Percentiles rank a stretch among this genome's conserved stretches.
These are phyloP conservation scores for Cerastoderma edule DNA, from an alignment of 2,888 invertebrate species.

Conservation along the genomic window DNA sequence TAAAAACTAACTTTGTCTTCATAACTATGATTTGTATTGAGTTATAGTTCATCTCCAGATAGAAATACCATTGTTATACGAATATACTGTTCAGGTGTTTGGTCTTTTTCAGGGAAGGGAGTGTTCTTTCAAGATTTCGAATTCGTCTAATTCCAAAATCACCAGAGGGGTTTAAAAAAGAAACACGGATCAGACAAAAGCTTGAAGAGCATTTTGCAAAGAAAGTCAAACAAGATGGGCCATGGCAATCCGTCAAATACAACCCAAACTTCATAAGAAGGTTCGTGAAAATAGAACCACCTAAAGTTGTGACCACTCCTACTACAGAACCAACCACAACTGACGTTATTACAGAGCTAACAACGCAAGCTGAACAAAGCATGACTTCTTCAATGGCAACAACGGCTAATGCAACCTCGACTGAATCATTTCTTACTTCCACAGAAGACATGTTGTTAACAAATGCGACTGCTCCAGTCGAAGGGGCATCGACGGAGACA, in stretches of 20 bases:
- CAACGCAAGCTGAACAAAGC: too few relatives aligned
- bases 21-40: too few relatives aligned
- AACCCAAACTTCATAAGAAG: slow-evolving; percentile 30
- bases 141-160: slow-evolving; percentile 35
- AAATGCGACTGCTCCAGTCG: too few relatives aligned
- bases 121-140: slow-evolving; percentile 48
- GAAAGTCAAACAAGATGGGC: slow-evolving; percentile 42
- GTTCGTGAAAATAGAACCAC: slow-evolving; percentile 36
- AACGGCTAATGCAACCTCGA: too few relatives aligned
- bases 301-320: slow-evolving; percentile 26
- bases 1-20: too few relatives aligned
- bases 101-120: slow-evolving; percentile 56
- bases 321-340: background rate
- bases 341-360: background rate
- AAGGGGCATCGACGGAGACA: too few relatives aligned
- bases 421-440: too few relatives aligned
- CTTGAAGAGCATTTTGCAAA: slow-evolving; percentile 41
- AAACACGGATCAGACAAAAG: slow-evolving; percentile 29
- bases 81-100: too few relatives aligned
- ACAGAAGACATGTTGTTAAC: too few relatives aligned
- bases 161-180: slow-evolving; percentile 33
- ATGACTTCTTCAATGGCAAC: too few relatives aligned
- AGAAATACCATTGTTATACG: too few relatives aligned
- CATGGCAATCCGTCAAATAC: slow-evolving; percentile 48
- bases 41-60: too few relatives aligned